Conservation (phyloP, 2,113 vertebrate genomes). For the Platysternon megacephalum region DNA sequence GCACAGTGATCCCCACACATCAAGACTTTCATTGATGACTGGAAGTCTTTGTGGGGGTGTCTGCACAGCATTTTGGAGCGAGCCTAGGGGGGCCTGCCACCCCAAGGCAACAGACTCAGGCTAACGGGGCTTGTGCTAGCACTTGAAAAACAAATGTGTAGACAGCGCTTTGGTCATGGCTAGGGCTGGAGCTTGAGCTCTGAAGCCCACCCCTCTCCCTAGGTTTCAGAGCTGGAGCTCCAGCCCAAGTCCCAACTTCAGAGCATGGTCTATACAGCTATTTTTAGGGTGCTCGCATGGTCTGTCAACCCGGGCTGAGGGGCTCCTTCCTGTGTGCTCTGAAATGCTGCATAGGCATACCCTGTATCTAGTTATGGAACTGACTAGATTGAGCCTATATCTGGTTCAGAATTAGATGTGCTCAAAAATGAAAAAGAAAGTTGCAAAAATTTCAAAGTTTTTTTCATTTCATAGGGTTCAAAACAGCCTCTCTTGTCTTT, state of each 20-base stretch:
- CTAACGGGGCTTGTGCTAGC: too few relatives aligned
- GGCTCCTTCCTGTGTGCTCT: too few relatives aligned
- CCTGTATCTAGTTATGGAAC: not conserved
- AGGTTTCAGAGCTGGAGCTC: too few relatives aligned
- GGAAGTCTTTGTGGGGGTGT: not conserved
- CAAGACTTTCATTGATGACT: not conserved
- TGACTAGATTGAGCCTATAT: not conserved
- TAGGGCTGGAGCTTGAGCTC: not conserved
- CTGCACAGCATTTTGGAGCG: not conserved
- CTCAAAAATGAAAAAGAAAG: not conserved
- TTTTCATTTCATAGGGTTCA: too few relatives aligned
- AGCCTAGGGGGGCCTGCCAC: not conserved
- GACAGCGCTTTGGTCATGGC: not conserved
- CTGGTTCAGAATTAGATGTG: not conserved
- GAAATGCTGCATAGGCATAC: too few relatives aligned
- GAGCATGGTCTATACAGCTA: too few relatives aligned
- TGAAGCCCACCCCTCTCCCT: too few relatives aligned
- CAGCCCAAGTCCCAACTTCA: too few relatives aligned
- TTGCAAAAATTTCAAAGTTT: not conserved
- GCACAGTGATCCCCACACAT: not conserved
- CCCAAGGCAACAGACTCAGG: too few relatives aligned
- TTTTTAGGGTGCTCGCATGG: too few relatives aligned
- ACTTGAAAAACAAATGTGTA: not conserved
- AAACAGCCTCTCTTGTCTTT: too few relatives aligned
- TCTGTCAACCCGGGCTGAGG: too few relatives aligned